phyloP scores from a whole-genome alignment of 2,888 invertebrate genomes.

The Aradus depressus region DNA sequence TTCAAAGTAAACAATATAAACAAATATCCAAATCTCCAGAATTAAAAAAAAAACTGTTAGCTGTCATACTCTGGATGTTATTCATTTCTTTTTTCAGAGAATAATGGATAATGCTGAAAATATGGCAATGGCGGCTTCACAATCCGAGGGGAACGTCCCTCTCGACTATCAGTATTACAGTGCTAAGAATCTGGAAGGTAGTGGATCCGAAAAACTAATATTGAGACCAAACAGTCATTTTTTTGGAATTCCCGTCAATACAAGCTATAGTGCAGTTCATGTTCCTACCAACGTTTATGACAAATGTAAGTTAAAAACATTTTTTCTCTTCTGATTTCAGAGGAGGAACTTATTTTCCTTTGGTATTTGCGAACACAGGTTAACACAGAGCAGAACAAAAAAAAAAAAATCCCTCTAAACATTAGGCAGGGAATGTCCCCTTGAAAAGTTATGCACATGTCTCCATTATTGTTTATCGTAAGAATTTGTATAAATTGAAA shows the following conservation, averaged over 20 bases:
- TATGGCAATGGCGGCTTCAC: constrained; percentile 52
- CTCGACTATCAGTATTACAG: constrained; percentile 42
- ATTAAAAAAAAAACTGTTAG: too few relatives aligned
- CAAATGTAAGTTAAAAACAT: constrained; percentile 56
- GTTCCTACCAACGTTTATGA: constrained; percentile 94
- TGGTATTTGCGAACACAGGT: too few relatives aligned
- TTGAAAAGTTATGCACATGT: too few relatives aligned
- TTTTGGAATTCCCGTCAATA: constrained; percentile 64
- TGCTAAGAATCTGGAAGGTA: constrained; percentile 55
- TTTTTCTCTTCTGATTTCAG: too few relatives aligned
- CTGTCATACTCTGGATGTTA: too few relatives aligned
- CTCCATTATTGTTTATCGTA: too few relatives aligned
- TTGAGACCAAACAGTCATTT: constrained; percentile 62
- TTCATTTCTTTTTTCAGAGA: constrained; percentile 42
- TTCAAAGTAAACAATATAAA: too few relatives aligned
- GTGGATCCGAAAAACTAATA: constrained; percentile 49
- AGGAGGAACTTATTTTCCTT: too few relatives aligned
- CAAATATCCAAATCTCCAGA: too few relatives aligned
- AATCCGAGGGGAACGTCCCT: constrained; percentile 34
- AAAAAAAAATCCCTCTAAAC: too few relatives aligned
- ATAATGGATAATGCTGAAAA: constrained; percentile 83
- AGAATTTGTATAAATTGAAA: background rate
- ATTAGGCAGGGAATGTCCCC: too few relatives aligned
- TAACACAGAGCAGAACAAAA: too few relatives aligned
- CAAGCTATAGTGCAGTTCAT: constrained; percentile 76